These are phyloP conservation scores for Pongo pygmaeus DNA, from an alignment of 2,113 vertebrate genomes.

Conservation along the genomic window DNA sequence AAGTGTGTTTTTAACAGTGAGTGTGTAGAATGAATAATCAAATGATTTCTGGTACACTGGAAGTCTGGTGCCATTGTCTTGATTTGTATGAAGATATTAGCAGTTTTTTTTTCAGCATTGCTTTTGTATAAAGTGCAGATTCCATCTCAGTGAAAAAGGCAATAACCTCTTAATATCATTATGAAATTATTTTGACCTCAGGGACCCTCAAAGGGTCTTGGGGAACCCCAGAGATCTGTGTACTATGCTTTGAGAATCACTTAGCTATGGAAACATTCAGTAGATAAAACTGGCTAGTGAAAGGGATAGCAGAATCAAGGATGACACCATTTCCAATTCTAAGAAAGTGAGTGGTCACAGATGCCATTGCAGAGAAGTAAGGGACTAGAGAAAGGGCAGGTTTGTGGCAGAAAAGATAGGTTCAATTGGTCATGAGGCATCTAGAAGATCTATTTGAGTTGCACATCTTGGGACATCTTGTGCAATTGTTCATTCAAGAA, in stretches of 20 bases:
- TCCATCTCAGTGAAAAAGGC: neutral
- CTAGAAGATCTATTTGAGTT: neutral
- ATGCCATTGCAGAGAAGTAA: neutral
- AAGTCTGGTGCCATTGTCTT: neutral
- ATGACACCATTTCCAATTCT: neutral
- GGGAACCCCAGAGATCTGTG: neutral
- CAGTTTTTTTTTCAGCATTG: neutral
- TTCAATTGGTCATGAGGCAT: neutral
- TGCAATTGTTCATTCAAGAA: constrained; percentile 8
- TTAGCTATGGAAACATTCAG: neutral
- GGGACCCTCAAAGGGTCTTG: neutral
- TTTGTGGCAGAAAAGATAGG: neutral
- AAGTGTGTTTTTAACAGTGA: neutral
- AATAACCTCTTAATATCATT: neutral
- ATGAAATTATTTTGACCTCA: neutral
- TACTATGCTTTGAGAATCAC: neutral
- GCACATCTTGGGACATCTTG: neutral
- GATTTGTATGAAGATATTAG: neutral
- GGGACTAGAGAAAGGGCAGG: neutral
- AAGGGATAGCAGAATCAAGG: neutral
- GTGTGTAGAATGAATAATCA: neutral
- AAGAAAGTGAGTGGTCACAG: neutral
- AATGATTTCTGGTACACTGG: neutral
- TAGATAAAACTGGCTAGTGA: neutral
- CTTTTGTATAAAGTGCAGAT: neutral